Evolutionary conservation across 2,113 vertebrate species (phyloP).

Genomic region (Vicugna pacos): DNA sequence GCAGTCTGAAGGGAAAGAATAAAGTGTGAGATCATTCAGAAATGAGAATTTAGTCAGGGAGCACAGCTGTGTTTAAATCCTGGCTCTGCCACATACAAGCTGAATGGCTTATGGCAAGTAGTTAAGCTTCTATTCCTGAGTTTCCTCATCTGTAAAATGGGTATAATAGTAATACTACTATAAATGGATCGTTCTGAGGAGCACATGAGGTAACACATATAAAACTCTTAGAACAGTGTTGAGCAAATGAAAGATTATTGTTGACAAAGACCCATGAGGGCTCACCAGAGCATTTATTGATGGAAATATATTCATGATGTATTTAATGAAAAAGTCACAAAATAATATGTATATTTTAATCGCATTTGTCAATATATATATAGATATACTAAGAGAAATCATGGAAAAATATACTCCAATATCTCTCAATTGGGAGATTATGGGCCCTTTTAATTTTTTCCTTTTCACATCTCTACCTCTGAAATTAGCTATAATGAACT

Average conservation of each 20-base stretch:
- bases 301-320: background rate
- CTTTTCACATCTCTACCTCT: background rate
- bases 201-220: background rate
- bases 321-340: slow-evolving; percentile 8
- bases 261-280: background rate
- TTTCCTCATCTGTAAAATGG: background rate
- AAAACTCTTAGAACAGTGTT: background rate
- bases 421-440: background rate
- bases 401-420: background rate
- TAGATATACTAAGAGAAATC: slow-evolving; percentile 1
- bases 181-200: background rate
- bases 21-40: background rate
- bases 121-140: background rate
- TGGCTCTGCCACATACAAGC: background rate
- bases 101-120: background rate
- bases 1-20: background rate
- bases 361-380: background rate
- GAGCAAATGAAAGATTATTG: background rate
- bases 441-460: background rate
- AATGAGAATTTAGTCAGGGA: background rate
- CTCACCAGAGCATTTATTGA: background rate
- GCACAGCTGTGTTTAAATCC: background rate
- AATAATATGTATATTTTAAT: background rate
- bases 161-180: background rate
- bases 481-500: background rate